These are phyloP conservation scores for Megathymus violae DNA, from an alignment of 1,140 invertebrate species.

Conservation along the genomic window DNA sequence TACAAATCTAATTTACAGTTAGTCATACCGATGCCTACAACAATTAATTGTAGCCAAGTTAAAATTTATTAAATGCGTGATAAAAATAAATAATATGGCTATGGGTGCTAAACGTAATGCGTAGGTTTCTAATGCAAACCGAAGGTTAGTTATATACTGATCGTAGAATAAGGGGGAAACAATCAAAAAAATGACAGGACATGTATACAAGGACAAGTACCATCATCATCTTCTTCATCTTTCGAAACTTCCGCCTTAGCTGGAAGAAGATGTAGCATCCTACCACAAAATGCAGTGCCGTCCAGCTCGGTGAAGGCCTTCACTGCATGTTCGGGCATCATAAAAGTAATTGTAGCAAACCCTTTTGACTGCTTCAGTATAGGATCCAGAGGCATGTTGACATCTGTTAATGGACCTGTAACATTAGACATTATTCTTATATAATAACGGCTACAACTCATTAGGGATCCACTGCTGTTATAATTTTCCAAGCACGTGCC, in stretches of 20 bases:
- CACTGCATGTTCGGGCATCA: slow-evolving; percentile 98
- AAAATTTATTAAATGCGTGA: too few species aligned
- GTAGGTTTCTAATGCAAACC: too few species aligned
- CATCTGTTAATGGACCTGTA: slow-evolving; percentile 92
- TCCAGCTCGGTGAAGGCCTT: slow-evolving; percentile 95
- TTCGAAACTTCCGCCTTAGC: slow-evolving; percentile 91
- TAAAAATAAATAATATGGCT: too few species aligned
- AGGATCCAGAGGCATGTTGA: slow-evolving; percentile 95
- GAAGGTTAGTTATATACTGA: too few species aligned
- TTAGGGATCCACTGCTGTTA: too few species aligned
- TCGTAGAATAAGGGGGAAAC: too few species aligned
- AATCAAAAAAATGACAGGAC: slow-evolving; percentile 16
- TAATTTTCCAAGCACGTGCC: too few species aligned
- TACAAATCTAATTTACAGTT: too few species aligned
- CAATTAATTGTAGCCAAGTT: too few species aligned
- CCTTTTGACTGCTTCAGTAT: slow-evolving; percentile 94
- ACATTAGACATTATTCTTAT: background rate
- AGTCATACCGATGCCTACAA: too few species aligned
- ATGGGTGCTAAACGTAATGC: too few species aligned
- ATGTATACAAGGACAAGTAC: slow-evolving; percentile 54
- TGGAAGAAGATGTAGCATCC: slow-evolving; percentile 97
- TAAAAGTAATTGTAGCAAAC: slow-evolving; percentile 96
- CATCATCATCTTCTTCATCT: slow-evolving; percentile 84
- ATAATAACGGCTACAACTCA: background rate
- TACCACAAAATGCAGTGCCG: slow-evolving; percentile 94